Evolutionary conservation across 2,113 vertebrate species (phyloP).

Genomic region (Mesocricetus auratus): DNA sequence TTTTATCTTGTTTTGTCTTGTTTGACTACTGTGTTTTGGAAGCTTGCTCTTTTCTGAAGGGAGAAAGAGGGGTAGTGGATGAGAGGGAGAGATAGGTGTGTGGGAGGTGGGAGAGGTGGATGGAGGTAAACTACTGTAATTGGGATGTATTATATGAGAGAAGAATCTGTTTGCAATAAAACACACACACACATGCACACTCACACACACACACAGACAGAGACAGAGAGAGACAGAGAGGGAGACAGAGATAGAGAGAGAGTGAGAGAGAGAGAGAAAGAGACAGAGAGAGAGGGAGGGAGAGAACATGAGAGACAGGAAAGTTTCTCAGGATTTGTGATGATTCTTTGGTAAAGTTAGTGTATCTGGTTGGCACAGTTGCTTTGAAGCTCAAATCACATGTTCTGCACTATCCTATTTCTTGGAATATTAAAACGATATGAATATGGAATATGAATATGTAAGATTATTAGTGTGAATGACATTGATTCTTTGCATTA

Average conservation of each 20-base stretch:
- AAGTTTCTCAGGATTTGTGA: neutral
- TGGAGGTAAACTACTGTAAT: neutral
- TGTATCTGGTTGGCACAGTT: neutral
- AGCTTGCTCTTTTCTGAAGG: neutral
- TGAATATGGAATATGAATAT: too few species aligned
- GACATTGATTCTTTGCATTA: neutral
- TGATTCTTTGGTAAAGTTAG: neutral
- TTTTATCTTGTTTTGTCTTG: neutral
- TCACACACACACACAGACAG: too few species aligned
- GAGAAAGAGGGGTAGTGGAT: neutral
- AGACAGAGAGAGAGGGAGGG: too few species aligned
- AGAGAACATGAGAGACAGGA: too few species aligned
- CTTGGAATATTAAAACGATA: neutral
- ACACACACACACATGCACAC: too few species aligned
- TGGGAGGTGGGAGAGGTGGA: neutral
- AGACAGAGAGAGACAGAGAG: too few species aligned
- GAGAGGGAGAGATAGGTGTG: neutral
- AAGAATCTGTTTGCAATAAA: neutral
- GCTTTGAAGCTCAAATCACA: neutral
- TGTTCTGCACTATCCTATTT: neutral
- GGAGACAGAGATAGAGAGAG: too few species aligned
- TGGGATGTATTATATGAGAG: neutral
- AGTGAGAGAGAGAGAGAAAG: too few species aligned
- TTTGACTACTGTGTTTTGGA: neutral
- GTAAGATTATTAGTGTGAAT: neutral